These are phyloP conservation scores for Luffia ferchaultella DNA, from an alignment of 2,888 invertebrate genomes.

Conservation along the genomic window DNA sequence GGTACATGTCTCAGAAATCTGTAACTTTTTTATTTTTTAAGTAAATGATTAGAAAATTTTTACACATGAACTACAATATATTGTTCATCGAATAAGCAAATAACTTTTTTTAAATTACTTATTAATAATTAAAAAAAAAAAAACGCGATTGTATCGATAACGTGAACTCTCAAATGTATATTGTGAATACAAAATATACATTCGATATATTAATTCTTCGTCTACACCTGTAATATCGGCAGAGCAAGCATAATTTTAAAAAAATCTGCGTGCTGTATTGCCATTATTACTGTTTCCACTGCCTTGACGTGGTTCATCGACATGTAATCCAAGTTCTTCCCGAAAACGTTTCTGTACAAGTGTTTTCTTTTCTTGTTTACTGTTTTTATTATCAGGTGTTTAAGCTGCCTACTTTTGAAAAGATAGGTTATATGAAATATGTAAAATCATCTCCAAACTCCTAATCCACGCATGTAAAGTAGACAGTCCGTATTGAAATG, in stretches of 20 bases:
- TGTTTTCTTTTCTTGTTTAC: conserved; percentile 1
- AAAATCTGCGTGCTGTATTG: conserved; percentile 12
- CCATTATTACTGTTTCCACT: conserved; percentile 7
- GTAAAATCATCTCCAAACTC: conserved; percentile 8
- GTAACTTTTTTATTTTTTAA: too few species aligned
- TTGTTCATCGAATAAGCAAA: too few species aligned
- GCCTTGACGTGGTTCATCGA: conserved; percentile 6
- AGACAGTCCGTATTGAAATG: conserved; percentile 14
- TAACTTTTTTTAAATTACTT: too few species aligned
- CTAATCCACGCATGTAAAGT: conserved; percentile 15
- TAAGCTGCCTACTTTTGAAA: conserved; percentile 6
- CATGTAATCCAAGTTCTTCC: not conserved
- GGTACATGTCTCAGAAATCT: too few species aligned
- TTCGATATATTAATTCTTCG: conserved; percentile 4
- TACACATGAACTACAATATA: too few species aligned
- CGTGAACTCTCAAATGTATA: too few species aligned
- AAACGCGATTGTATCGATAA: too few species aligned
- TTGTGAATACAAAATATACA: too few species aligned
- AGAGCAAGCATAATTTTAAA: conserved; percentile 10
- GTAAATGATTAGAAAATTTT: too few species aligned
- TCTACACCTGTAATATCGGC: conserved; percentile 10
- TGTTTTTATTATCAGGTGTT: conserved; percentile 1
- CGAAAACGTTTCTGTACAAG: conserved; percentile 1
- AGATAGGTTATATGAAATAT: conserved; percentile 6
- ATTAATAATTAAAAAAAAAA: too few species aligned